Evolutionary conservation across 2,113 vertebrate species (phyloP).

Genomic region (Leptobrachium ailaonicum): DNA sequence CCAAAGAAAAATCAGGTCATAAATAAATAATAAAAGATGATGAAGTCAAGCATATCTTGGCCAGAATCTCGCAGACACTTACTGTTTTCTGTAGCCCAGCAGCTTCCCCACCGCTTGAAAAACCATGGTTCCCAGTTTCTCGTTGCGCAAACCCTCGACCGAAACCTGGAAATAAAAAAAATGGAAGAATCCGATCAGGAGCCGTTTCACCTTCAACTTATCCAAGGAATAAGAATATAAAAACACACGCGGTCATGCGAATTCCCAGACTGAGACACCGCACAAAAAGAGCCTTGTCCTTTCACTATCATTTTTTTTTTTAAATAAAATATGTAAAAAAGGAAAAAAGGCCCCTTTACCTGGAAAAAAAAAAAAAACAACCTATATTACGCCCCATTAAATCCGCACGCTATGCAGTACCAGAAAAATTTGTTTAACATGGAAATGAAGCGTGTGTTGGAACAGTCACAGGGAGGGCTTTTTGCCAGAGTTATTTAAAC

Average conservation of each 20-base stretch:
- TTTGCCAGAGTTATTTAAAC: too few relatives aligned
- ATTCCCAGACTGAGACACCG: slow-evolving; percentile 1
- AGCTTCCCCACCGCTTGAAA: slow-evolving; percentile 50
- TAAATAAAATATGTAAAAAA: too few relatives aligned
- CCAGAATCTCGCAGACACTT: slow-evolving; percentile 1
- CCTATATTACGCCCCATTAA: neutral
- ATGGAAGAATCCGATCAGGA: too few relatives aligned
- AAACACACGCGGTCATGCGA: slow-evolving; percentile 8
- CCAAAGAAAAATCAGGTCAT: too few relatives aligned
- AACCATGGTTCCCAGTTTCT: slow-evolving; percentile 35
- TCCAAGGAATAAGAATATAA: neutral
- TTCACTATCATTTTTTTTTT: neutral
- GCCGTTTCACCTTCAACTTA: too few relatives aligned
- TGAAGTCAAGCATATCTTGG: too few relatives aligned
- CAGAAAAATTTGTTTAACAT: slow-evolving; percentile 10
- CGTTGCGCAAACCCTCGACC: neutral
- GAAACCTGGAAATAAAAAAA: neutral
- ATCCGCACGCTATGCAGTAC: neutral
- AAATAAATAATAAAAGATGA: too few relatives aligned
- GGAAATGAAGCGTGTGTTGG: neutral
- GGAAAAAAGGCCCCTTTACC: neutral
- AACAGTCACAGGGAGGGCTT: neutral
- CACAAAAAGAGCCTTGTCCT: neutral
- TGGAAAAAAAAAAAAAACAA: neutral
- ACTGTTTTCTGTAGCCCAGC: slow-evolving; percentile 44